Evolutionary conservation across 2,888 invertebrate genomes (phyloP).

Genomic region (Polymixis lichenea): DNA sequence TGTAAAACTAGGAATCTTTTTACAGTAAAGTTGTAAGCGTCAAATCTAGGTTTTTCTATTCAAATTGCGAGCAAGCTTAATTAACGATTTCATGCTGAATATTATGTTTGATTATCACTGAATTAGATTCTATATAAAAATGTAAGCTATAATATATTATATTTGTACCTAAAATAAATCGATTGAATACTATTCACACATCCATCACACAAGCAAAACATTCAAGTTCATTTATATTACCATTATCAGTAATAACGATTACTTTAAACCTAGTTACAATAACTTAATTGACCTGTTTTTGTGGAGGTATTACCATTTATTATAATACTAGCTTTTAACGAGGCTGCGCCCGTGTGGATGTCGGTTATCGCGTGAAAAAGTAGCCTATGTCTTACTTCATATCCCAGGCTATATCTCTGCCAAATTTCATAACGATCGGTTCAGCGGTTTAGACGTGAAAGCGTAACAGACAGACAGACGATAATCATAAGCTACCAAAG

Average conservation of each 20-base stretch:
- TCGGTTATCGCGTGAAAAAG: no score
- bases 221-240: slow-evolving; percentile 53
- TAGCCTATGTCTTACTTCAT: no score
- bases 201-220: slow-evolving; percentile 45
- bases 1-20: slow-evolving; percentile 8
- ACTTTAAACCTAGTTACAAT: slow-evolving; percentile 57
- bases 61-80: slow-evolving; percentile 20
- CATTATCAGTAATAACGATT: slow-evolving; percentile 39
- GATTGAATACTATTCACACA: slow-evolving; percentile 46
- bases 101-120: slow-evolving; percentile 6
- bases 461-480: no score
- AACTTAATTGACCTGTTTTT: slow-evolving; percentile 63
- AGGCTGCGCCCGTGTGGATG: no score
- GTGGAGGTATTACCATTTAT: slow-evolving; percentile 51
- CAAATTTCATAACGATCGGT: no score
- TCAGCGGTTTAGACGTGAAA: no score
- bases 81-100: slow-evolving; percentile 3
- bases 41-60: slow-evolving; percentile 12
- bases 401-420: no score
- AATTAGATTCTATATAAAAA: slow-evolving; percentile 46
- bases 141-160: slow-evolving; percentile 56
- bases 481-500: background rate
- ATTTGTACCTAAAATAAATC: slow-evolving; percentile 65
- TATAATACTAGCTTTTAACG: background rate
- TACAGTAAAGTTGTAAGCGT: slow-evolving; percentile 24